These are phyloP conservation scores for Conops quadrifasciatus DNA, from an alignment of 2,888 invertebrate genomes.

Conservation along the genomic window DNA sequence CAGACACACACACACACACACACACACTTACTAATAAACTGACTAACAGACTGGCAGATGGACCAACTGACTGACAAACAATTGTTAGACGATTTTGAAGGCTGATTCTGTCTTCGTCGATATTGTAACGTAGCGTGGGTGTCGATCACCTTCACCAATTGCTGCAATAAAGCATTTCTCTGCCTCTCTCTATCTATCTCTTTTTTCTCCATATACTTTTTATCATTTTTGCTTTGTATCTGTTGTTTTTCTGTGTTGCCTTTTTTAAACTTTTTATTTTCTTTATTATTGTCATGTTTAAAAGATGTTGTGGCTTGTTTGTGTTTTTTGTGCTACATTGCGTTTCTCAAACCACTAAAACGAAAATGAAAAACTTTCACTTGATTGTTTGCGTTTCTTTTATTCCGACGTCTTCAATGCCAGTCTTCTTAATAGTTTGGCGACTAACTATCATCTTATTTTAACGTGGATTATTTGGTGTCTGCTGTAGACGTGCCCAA, in stretches of 20 bases:
- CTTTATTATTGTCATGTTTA: not conserved
- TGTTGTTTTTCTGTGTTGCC: not conserved
- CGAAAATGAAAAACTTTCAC: constrained; percentile 57
- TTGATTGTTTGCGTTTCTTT: constrained; percentile 42
- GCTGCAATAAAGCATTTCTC: not conserved
- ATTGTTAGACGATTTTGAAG: too few relatives aligned
- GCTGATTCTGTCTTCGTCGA: too few relatives aligned
- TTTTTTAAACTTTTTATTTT: not conserved
- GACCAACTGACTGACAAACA: too few relatives aligned
- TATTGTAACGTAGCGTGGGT: too few relatives aligned
- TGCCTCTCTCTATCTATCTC: not conserved
- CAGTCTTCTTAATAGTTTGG: too few relatives aligned
- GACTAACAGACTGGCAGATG: too few relatives aligned
- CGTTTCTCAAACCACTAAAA: not conserved
- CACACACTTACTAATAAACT: too few relatives aligned
- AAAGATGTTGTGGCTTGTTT: not conserved
- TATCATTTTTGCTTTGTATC: not conserved
- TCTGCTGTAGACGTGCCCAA: not conserved
- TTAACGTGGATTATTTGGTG: not conserved
- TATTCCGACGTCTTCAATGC: too few relatives aligned
- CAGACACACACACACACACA: too few relatives aligned
- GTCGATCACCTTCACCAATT: too few relatives aligned
- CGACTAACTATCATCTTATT: too few relatives aligned
- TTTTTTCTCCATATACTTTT: not conserved
- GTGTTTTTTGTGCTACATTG: not conserved